A percentile compares a stretch with the other conserved stretches of the same genome.
Conservation (phyloP, 2,113 vertebrate species). For the Sula dactylatra region DNA sequence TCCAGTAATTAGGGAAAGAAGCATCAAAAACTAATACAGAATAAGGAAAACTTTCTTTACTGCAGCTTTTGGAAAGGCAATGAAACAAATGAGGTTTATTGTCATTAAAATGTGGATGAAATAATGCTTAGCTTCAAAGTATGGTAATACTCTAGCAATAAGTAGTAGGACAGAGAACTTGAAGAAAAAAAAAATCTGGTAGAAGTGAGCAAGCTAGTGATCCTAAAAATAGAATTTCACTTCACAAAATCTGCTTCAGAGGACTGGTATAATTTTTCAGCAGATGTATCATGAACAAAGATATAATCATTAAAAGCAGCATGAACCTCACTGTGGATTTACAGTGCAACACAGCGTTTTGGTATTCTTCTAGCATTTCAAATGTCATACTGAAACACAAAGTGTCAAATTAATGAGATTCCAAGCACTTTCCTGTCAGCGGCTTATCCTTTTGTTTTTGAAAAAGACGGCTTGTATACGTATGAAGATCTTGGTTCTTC, state of each 20-base stretch:
- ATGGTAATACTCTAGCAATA: background rate
- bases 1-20: background rate
- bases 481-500: background rate
- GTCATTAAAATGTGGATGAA: background rate
- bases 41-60: background rate
- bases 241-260: background rate
- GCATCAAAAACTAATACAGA: background rate
- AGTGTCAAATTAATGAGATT: background rate
- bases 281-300: background rate
- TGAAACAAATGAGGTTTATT: background rate
- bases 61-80: background rate
- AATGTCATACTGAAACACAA: background rate
- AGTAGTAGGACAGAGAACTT: background rate
- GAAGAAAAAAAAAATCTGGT: background rate
- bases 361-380: background rate
- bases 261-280: background rate
- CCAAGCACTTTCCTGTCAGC: background rate
- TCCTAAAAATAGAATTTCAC: background rate
- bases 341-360: background rate
- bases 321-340: background rate
- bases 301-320: background rate
- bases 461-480: background rate
- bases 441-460: background rate
- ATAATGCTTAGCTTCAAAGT: background rate
- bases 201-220: background rate